These are phyloP conservation scores for Nipponia nippon DNA, from an alignment of 2,113 vertebrate species.

Conservation along the genomic window DNA sequence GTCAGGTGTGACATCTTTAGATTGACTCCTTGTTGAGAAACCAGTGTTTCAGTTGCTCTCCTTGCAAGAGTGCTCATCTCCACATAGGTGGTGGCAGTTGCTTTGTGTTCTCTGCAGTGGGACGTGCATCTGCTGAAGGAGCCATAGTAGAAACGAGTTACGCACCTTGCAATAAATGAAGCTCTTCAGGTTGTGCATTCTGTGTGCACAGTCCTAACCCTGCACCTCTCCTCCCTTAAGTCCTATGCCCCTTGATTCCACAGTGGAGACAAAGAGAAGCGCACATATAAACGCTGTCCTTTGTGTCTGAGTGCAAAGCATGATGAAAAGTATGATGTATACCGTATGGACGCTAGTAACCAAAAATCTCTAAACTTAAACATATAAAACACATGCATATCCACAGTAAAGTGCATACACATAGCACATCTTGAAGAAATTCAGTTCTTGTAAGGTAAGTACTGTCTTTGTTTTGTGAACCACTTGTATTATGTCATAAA, in stretches of 20 bases:
- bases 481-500: not conserved
- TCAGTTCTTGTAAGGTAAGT: constrained; percentile 35
- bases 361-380: not conserved
- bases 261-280: not conserved
- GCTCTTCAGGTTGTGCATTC: not conserved
- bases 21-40: not conserved
- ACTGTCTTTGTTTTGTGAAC: not conserved
- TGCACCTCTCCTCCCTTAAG: not conserved
- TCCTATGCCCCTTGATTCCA: not conserved
- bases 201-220: not conserved
- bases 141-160: not conserved
- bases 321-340: not conserved
- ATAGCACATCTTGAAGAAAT: not conserved
- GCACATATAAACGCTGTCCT: not conserved
- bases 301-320: not conserved
- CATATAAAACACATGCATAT: not conserved
- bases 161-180: not conserved
- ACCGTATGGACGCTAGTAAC: not conserved
- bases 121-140: not conserved
- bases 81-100: not conserved
- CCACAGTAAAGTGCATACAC: not conserved
- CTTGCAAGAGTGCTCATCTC: not conserved
- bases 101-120: not conserved
- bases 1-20: not conserved
- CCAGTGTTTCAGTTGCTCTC: not conserved